These are phyloP conservation scores for Drosophila atroscutellata DNA, from an alignment of 2,888 invertebrate genomes.

Conservation along the genomic window DNA sequence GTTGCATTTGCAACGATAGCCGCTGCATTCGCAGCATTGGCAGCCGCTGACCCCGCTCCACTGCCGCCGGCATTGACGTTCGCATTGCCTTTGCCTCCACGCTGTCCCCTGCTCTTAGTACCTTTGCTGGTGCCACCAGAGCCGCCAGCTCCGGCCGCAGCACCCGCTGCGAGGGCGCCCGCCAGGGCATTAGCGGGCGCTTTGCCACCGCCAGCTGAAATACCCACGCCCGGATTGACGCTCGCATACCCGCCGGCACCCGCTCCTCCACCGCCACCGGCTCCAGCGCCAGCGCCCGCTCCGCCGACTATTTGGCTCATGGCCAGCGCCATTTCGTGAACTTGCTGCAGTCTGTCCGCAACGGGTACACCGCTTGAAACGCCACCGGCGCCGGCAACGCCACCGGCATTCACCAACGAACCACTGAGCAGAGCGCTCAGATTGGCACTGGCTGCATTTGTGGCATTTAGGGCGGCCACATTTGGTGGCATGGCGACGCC, in stretches of 20 bases:
- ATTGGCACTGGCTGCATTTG: constrained; percentile 64
- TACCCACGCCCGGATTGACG: constrained; percentile 49
- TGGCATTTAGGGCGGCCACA: constrained; percentile 1
- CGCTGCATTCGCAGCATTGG: constrained; percentile 55
- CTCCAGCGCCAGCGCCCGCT: neutral
- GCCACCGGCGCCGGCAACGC: constrained; percentile 61
- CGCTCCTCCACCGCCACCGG: constrained; percentile 69
- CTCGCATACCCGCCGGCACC: constrained; percentile 72
- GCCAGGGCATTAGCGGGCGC: constrained; percentile 65
- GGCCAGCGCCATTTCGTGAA: constrained; percentile 74
- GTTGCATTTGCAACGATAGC: constrained; percentile 54
- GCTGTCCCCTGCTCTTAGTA: constrained; percentile 79
- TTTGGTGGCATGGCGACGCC: constrained; percentile 1
- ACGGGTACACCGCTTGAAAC: constrained; percentile 62
- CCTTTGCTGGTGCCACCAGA: constrained; percentile 77
- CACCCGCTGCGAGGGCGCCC: constrained; percentile 71
- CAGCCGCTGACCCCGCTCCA: constrained; percentile 55
- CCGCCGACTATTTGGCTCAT: constrained; percentile 72
- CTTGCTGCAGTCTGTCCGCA: constrained; percentile 82
- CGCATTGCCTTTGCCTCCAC: constrained; percentile 53
- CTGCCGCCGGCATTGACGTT: constrained; percentile 57
- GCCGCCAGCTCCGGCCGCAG: constrained; percentile 70
- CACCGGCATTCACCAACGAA: constrained; percentile 80
- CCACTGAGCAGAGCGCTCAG: constrained; percentile 58
- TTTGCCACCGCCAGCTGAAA: constrained; percentile 61